Evolutionary conservation across 2,888 invertebrate genomes (phyloP), one percentile per base, ranked within the genome.

Genomic region (Drosophila subsilvestris): DNA sequence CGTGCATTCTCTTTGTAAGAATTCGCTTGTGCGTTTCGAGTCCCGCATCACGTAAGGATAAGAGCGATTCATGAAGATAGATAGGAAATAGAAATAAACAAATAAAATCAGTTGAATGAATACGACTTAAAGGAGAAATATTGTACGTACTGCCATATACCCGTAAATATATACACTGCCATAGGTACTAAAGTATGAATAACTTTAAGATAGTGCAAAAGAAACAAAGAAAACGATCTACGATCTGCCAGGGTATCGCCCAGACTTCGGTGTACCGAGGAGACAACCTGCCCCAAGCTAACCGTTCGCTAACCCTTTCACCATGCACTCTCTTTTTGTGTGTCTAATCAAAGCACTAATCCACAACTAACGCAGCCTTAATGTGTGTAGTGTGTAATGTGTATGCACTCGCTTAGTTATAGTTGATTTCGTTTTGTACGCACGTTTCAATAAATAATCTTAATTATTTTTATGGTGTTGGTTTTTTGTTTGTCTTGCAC

Each of bases 391-490:
- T 22, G 22, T 22, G 20, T 37, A 37, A 20, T 29, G 20, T 62
- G 20, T 62, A 22, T 49, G 42, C 14, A 6, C 37, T 7, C 60
- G 20, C 37, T 17, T 62, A 62, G 62, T 8, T 61, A 14, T 22
- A 29, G 14, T 43, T 48, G 27, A 10, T 10, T 20, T 20, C 10
- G 20, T 2, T 49, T 20, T 62, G 14, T 62, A 14, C 22, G 29
- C 22, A 37, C n/a, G 37, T 29, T 8, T 43, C 12, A 62, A 62
- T 62, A 62, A 62, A 62, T 62, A 48, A 37, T 37, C 32, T 49
- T 49, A 60, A 62, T 20, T 6, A 29, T 12, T 32, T 37, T 14
- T 14, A 14, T 37, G 37, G 37, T 37, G 14, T 37, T 37, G 37
- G 32, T 32, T 37, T 14, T 37, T 25, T 5, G 5, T 25, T n/a